Base-by-base conservation (phyloP, 2,888 invertebrate species). In the Taphrorychus bicolor region DNA sequence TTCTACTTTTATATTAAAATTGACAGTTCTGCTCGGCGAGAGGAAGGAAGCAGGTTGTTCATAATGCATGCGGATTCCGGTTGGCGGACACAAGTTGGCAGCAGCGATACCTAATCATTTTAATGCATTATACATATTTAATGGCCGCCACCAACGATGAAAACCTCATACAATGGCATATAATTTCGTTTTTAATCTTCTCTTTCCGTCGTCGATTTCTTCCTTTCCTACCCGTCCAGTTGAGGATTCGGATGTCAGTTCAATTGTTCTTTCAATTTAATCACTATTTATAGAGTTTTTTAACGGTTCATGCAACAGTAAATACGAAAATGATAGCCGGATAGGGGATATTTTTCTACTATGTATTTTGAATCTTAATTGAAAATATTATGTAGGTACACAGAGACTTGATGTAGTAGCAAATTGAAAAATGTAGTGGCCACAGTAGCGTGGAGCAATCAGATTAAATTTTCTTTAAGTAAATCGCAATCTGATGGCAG, bases 121-220 rank as follows among this genome's bases (percentile, higher is more conserved):
- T 68, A 68, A 58, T 59, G 59, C 23, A 60, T 59, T 59, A 59
- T 68, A 58, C 68, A 68, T 68, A 64, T 68, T 68, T 68, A 52
- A 68, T 68, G 56, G 22, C 52, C 40, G 66, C 66, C 66, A 66
- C 66, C 66, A 66, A 66, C 66, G 66, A 60, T 51, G 66, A 65
- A 59, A 59, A 54, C 66, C 60, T 42, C 45, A 45, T 53, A 65
- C 65, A 65, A 65, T 65, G 48, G 65, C 17, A 53, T 65, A 59
- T 65, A 65, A 65, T 65, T 65, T 65, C 16, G 53, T 52, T 59
- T 53, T 59, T 65, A 59, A 65, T 65, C 22, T 53, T 17, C 21
- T 40, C 41, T 65, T 65, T 65, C 65, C 65, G 65, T 59, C 58
- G 42, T 45, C 45, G 14, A 45, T 17, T 45, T 45, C 17, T 51